These are phyloP conservation scores for Dioctria linearis DNA, from an alignment of 2,888 invertebrate species.

Conservation along the genomic window DNA sequence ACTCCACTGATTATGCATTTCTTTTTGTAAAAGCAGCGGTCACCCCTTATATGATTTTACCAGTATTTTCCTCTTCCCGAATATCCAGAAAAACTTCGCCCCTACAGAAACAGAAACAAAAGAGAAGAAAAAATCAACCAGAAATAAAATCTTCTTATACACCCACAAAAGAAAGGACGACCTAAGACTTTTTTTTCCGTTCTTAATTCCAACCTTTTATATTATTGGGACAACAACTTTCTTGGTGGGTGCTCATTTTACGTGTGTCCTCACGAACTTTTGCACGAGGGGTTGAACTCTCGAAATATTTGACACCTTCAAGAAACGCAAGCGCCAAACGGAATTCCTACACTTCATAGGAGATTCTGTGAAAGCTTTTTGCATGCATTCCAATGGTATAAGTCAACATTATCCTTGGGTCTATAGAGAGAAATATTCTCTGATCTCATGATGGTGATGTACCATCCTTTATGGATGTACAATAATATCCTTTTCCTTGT, in stretches of 20 bases:
- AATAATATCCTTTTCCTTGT: no score
- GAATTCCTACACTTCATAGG: constrained; percentile 66
- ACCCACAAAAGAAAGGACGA: neutral
- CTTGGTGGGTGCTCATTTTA: constrained; percentile 2
- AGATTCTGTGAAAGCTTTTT: constrained; percentile 63
- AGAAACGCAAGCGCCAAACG: constrained; percentile 35
- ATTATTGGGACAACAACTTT: constrained; percentile 5
- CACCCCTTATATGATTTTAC: constrained; percentile 17
- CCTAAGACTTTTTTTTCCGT: neutral
- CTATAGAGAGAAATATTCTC: neutral
- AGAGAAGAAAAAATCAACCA: neutral
- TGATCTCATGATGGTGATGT: neutral
- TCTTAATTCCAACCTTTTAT: neutral
- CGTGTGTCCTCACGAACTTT: neutral
- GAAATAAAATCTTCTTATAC: constrained; percentile 16
- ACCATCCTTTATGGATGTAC: no score
- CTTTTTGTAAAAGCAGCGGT: constrained; percentile 61
- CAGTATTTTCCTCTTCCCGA: neutral
- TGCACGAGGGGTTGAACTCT: constrained; percentile 25
- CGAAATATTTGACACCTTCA: constrained; percentile 4
- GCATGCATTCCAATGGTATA: constrained; percentile 1
- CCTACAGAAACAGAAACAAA: neutral
- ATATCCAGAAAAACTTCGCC: neutral
- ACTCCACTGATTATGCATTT: constrained; percentile 71
- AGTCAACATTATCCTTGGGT: neutral